Evolutionary conservation across 1,140 invertebrate species (phyloP), one percentile per base, ranked within the genome.

Genomic region (Ceratina australensis): DNA sequence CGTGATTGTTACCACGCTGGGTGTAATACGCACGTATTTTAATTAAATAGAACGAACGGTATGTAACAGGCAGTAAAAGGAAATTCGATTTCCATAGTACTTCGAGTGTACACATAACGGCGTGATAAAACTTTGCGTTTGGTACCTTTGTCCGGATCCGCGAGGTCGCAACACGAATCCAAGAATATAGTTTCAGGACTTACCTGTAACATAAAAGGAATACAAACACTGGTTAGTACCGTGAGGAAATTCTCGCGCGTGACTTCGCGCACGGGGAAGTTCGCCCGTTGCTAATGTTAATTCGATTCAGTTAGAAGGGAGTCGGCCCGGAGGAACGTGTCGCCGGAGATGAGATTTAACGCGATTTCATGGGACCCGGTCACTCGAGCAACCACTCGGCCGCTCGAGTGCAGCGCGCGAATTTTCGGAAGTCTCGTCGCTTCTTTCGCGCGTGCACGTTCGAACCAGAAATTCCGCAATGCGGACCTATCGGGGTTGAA

Each of bases 401-500:
- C 33, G 33, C 5, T 7, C 2, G 33, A 42, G 33, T 42, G 12
- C 47, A 26, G 64, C 50, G 47, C 54, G 67, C 79, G 64, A 79
- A 82, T 85, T 73, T 56, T 47, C 47, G 64, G 59, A 74, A 74
- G 64, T 86, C 86, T 85, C 80, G 83, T 74, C 72, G 65, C 52
- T 89, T 84, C 86, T 88, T 76, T 84, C 81, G 86, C 85, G 84
- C 84, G 86, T 84, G 63, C 83, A 88, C 81, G 79, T 85, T 89
- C 86, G 84, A 86, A 87, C 84, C 78, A 81, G 83, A 87, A 88
- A 91, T 89, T 90, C 90, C 90, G 90, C 90, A 91, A 85, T 91
- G 90, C 90, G 90, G 90, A 89, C 89, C 33, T 88, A 89, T 91
- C 87, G 88, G 87, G 81, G 85, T 84, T 89, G 89, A 89, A 90